phyloP scores from a whole-genome alignment of 35 echinoderm and acorn worm species.

The Apostichopus californicus region DNA sequence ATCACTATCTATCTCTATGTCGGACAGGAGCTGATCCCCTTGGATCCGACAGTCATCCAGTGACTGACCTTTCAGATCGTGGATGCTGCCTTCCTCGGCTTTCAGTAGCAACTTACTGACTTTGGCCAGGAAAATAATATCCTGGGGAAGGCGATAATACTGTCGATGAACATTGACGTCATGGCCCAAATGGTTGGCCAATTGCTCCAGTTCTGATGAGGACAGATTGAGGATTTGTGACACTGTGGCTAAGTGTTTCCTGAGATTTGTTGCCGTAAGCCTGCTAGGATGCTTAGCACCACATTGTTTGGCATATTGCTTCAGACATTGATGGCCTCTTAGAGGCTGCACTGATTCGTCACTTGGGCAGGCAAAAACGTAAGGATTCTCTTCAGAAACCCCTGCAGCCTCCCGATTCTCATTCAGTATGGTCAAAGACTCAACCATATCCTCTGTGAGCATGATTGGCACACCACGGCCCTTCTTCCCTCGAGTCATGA shows the following conservation, averaged over 20 bases:
- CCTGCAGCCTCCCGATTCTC: conserved; percentile 27
- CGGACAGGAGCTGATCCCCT: neutral
- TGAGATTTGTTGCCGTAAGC: conserved; percentile 35
- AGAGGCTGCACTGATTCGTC: conserved; percentile 10
- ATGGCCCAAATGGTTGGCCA: conserved; percentile 44
- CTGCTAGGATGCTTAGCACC: conserved; percentile 36
- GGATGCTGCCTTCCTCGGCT: conserved; percentile 60
- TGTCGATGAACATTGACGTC: conserved; percentile 36
- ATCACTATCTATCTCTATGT: conserved; percentile 20
- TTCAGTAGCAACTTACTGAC: conserved; percentile 59
- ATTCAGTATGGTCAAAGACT: neutral
- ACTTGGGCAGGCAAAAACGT: conserved; percentile 40
- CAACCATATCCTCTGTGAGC: no score
- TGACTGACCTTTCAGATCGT: conserved; percentile 45
- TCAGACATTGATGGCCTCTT: neutral
- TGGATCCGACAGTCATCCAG: conserved; percentile 49
- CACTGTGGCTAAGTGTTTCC: conserved; percentile 46
- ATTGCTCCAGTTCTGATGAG: conserved; percentile 18
- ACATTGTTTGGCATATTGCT: neutral
- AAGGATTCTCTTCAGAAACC: conserved; percentile 7
- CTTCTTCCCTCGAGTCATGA: no score
- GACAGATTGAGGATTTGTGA: conserved; percentile 31
- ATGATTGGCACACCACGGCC: no score
- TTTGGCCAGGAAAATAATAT: conserved; percentile 57
- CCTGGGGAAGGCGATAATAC: conserved; percentile 46